Evolutionary conservation across 2,797 vertebrate genomes (phyloP), one percentile per base, ranked within the genome.

Genomic region (Naso thynnoides): DNA sequence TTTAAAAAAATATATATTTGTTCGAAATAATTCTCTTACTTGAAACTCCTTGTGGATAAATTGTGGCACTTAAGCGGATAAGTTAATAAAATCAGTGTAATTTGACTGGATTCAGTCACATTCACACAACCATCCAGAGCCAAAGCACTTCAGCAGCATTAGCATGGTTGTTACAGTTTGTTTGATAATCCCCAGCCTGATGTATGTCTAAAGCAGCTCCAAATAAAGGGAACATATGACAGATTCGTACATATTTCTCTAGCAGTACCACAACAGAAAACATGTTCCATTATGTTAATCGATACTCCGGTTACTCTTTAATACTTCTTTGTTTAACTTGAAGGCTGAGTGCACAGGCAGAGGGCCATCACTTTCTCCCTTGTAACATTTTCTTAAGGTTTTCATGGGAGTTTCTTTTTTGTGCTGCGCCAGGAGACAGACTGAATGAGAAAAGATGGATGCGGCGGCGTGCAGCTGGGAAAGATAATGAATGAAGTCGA

Each of bases 401-500:
- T 85, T 82, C 39, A 19, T 60, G 6, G 50, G 65, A 76, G 73
- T 48, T 81, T 67, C 56, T 49, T 41, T 58, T 60, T 8, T 52
- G 65, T 78, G 86, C 70, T 48, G 65, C 14, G 36, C 67, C 74
- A 47, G 49, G 64, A 88, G 84, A 92, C 80, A 73, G 75, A 58
- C 70, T 10, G 65, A 90, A 88, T 84, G 82, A 83, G 81, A 77
- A 84, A 73, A 90, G 93, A 90, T 91, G 76, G 88, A 93, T 91
- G 82, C 74, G 76, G 92, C 76, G 44, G 60, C 79, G 54, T 65
- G 0, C 86, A 91, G 82, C 90, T 78, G 81, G 60, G 83, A 93
- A 90, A 86, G 87, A 91, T 91, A 93, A 94, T 92, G 89, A 94
- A 93, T 94, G 92, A 93, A 93, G 82, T 90, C 77, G 90, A 89